These are phyloP conservation scores for Masticophis lateralis DNA, from an alignment of 2,797 vertebrate genomes.

Conservation along the genomic window DNA sequence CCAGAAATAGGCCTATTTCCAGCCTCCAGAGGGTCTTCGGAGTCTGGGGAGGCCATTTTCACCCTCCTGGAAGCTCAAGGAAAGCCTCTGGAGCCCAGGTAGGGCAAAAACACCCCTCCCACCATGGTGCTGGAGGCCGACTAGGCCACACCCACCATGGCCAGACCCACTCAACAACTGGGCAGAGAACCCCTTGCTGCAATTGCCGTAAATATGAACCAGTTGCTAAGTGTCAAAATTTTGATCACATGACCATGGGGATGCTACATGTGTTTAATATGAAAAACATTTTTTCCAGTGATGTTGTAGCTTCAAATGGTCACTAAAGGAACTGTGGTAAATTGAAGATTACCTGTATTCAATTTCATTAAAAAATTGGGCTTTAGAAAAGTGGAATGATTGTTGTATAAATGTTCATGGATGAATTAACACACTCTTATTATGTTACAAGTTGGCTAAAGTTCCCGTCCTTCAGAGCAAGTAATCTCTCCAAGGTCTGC, in stretches of 20 bases:
- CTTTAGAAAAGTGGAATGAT: not conserved
- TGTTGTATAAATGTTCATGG: not conserved
- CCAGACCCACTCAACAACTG: no score
- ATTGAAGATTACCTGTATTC: not conserved
- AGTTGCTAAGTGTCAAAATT: not conserved
- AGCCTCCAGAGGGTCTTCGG: no score
- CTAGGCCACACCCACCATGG: no score
- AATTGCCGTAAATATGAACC: not conserved
- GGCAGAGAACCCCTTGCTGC: no score
- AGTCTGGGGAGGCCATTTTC: no score
- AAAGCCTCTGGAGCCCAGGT: no score
- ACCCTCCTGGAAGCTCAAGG: no score
- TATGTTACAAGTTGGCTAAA: not conserved
- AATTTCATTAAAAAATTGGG: not conserved
- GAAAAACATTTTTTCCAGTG: not conserved
- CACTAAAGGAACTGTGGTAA: not conserved
- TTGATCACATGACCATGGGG: not conserved
- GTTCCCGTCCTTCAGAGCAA: not conserved
- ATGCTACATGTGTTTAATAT: not conserved
- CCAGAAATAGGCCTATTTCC: no score
- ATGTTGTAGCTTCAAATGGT: not conserved
- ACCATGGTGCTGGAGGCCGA: no score
- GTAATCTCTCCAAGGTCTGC: not conserved
- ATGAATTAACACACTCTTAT: not conserved
- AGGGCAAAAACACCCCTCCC: no score